Conservation (phyloP, 2,113 vertebrate species). For the Calyptomena viridis region DNA sequence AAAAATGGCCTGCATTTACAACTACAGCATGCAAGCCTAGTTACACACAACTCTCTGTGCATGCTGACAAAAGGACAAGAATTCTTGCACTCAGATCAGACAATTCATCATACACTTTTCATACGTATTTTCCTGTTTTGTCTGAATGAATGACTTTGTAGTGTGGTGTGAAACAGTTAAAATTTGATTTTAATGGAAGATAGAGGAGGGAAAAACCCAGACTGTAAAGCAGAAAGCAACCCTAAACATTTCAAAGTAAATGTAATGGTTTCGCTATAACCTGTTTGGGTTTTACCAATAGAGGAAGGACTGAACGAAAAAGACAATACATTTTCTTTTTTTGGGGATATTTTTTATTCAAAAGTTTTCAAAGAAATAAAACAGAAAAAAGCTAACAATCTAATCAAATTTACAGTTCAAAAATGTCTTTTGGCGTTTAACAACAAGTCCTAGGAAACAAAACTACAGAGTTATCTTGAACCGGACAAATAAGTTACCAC, state of each 20-base stretch:
- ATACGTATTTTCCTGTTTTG: neutral
- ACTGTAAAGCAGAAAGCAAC: neutral
- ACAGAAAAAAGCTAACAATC: constrained; percentile 95
- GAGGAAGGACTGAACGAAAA: constrained; percentile 54
- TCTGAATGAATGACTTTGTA: neutral
- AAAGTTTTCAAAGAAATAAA: constrained; percentile 93
- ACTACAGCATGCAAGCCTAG: fast-evolving
- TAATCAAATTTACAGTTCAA: constrained; percentile 91
- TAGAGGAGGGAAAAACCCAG: neutral
- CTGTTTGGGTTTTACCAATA: neutral
- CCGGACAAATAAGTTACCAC: constrained; percentile 95
- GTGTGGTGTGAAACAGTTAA: neutral
- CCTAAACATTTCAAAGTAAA: neutral
- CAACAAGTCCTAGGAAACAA: constrained; percentile 91
- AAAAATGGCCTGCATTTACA: neutral
- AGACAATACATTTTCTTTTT: constrained; percentile 38
- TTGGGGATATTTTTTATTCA: constrained; percentile 89
- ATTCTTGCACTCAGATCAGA: neutral
- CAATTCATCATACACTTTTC: neutral
- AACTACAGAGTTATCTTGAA: constrained; percentile 91
- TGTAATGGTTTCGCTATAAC: neutral
- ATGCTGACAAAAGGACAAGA: neutral
- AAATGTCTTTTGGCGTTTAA: constrained; percentile 93
- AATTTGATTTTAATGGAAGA: neutral
- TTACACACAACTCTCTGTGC: fast-evolving